Evolutionary conservation across 2,113 vertebrate genomes (phyloP).

Genomic region (Lynx canadensis): DNA sequence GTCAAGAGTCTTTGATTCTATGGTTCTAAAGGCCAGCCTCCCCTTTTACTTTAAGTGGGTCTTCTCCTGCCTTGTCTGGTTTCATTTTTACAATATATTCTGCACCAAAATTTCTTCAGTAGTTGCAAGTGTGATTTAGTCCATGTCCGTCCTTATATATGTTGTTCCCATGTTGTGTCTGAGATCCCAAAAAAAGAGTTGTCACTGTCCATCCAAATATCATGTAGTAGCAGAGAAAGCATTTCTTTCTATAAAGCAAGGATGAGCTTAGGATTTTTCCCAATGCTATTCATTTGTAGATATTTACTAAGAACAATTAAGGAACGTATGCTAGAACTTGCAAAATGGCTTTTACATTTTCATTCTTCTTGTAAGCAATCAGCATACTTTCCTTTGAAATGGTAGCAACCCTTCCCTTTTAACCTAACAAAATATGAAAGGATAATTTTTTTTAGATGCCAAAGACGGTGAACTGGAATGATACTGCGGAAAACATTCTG

Average conservation of each 20-base stretch:
- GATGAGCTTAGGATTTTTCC: not conserved
- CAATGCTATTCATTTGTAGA: not conserved
- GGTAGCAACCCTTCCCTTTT: not conserved
- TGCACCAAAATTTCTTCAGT: not conserved
- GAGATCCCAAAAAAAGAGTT: not conserved
- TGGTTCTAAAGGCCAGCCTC: not conserved
- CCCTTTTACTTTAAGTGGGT: too few species aligned
- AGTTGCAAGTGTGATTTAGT: not conserved
- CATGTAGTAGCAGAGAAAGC: accelerated
- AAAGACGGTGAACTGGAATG: not conserved
- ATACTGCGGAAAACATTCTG: conserved; percentile 52
- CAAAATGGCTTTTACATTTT: not conserved
- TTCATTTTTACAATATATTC: not conserved
- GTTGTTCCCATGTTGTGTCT: not conserved
- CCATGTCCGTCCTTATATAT: too few species aligned
- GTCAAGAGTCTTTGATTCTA: not conserved
- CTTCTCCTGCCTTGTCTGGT: not conserved
- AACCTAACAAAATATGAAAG: not conserved
- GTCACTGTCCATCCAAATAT: not conserved
- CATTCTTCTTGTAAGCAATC: not conserved
- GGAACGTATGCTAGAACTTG: not conserved
- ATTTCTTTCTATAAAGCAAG: not conserved
- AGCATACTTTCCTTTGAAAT: not conserved
- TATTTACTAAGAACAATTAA: not conserved
- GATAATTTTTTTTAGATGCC: not conserved